Evolutionary conservation across 2,113 vertebrate species (phyloP).

Genomic region (Catharus bicknelli): DNA sequence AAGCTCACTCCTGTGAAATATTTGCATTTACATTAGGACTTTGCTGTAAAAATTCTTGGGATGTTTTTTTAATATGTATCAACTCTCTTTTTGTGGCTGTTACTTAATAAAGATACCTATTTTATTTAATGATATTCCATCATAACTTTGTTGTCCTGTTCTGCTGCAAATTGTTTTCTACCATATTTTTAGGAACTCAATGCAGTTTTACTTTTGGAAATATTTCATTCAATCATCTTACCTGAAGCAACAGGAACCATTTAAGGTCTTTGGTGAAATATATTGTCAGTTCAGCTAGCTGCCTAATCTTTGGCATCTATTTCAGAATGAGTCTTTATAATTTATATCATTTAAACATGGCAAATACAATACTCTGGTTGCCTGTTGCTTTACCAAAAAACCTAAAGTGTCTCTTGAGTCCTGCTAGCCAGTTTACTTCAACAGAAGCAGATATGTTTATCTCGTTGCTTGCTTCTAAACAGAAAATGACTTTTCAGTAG

Average conservation of each 20-base stretch:
- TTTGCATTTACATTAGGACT: not conserved
- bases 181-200: not conserved
- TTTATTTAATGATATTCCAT: not conserved
- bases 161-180: not conserved
- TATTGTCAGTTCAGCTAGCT: not conserved
- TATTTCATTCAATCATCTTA: not conserved
- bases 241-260: not conserved
- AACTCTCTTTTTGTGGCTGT: not conserved
- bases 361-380: not conserved
- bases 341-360: not conserved
- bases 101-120: not conserved
- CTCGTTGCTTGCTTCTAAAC: slow-evolving; percentile 1
- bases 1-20: not conserved
- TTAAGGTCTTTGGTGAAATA: not conserved
- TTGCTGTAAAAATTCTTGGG: not conserved
- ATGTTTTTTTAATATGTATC: not conserved
- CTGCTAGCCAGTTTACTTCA: not conserved
- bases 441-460: not conserved
- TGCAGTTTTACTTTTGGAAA: not conserved
- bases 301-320: not conserved
- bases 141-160: not conserved
- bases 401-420: not conserved
- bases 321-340: not conserved
- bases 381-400: not conserved
- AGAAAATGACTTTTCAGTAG: not conserved